Conservation (phyloP, 2,113 vertebrate genomes). For the Haemorhous mexicanus region DNA sequence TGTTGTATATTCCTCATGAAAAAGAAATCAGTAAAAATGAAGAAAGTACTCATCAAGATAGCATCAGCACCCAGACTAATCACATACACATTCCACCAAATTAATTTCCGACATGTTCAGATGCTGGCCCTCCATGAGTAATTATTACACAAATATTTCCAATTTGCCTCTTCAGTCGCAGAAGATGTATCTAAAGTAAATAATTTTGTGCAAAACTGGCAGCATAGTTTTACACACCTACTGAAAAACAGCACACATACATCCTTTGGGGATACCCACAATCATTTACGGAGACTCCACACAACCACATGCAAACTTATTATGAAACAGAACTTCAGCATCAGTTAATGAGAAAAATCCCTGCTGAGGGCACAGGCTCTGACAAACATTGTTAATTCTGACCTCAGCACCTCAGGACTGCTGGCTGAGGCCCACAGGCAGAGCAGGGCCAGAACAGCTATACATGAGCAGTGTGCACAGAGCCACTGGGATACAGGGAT, state of each 20-base stretch:
- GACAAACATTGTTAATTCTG: neutral
- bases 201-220: neutral
- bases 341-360: neutral
- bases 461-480: neutral
- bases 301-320: neutral
- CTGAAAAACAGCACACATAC: neutral
- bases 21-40: neutral
- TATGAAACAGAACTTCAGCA: neutral
- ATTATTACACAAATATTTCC: neutral
- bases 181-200: neutral
- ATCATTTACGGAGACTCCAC: neutral
- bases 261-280: neutral
- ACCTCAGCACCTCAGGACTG: neutral
- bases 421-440: neutral
- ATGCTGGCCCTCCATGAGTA: neutral
- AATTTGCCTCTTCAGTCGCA: neutral
- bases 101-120: neutral
- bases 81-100: neutral
- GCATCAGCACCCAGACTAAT: slow-evolving; percentile 14
- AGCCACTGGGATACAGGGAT: neutral
- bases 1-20: slow-evolving; percentile 1
- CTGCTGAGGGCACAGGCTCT: neutral
- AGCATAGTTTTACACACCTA: neutral
- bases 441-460: neutral
- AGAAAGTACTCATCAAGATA: neutral